Percentiles rank a stretch among this genome's conserved stretches.
Evolutionary conservation across 2,113 vertebrate genomes (phyloP).

Genomic region (Ceyx melanurus): DNA sequence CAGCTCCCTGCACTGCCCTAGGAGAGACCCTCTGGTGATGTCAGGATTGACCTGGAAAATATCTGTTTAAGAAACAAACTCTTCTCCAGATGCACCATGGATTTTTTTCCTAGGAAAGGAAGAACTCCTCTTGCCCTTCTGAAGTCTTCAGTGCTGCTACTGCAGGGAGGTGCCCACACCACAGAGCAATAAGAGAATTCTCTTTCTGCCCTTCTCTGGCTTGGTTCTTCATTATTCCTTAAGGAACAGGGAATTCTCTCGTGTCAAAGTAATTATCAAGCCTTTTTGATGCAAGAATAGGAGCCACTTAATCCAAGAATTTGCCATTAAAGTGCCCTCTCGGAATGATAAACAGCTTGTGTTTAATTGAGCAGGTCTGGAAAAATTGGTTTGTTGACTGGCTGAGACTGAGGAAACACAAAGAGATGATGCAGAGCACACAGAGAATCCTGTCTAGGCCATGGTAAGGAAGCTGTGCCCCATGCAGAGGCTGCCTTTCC

Average conservation of each 20-base stretch:
- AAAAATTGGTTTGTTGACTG: background rate
- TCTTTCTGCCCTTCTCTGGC: background rate
- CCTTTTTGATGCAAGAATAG: background rate
- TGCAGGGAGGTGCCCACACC: background rate
- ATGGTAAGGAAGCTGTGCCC: background rate
- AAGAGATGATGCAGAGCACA: background rate
- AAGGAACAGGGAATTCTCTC: background rate
- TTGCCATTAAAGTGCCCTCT: background rate
- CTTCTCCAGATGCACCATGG: fast-evolving
- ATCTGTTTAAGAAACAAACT: background rate
- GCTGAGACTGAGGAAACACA: background rate
- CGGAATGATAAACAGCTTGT: background rate
- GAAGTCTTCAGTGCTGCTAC: background rate
- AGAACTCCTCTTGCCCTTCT: background rate
- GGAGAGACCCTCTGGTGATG: fast-evolving
- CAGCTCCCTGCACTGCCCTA: background rate
- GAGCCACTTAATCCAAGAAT: background rate
- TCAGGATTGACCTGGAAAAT: too few species aligned
- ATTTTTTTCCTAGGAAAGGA: background rate
- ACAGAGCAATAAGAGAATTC: fast-evolving
- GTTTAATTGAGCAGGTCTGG: background rate
- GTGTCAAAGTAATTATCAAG: background rate
- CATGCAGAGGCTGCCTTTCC: background rate
- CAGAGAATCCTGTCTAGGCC: background rate
- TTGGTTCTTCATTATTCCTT: background rate